Evolutionary conservation across 2,113 vertebrate genomes (phyloP).

Genomic region (Chaetodon trifascialis): DNA sequence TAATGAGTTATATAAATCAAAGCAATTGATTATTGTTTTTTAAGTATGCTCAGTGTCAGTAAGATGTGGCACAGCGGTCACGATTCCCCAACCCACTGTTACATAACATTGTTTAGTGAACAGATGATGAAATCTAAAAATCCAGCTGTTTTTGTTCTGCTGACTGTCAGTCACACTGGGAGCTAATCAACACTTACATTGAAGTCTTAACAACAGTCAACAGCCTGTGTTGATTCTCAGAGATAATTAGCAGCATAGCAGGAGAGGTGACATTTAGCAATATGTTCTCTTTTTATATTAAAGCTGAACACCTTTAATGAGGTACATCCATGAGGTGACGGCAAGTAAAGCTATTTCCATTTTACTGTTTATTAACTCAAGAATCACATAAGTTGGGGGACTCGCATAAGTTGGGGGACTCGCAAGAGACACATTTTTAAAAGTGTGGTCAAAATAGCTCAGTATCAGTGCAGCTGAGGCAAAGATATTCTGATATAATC

Average conservation of each 20-base stretch:
- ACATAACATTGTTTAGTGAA: conserved; percentile 18
- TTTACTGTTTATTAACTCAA: too few species aligned
- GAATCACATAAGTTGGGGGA: too few species aligned
- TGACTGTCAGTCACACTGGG: conserved; percentile 1
- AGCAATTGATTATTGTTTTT: not conserved
- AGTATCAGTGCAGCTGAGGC: too few species aligned
- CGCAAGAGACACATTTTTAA: too few species aligned
- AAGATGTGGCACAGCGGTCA: conserved; percentile 17
- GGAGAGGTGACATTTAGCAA: not conserved
- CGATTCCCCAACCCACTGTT: conserved; percentile 27
- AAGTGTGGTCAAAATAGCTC: too few species aligned
- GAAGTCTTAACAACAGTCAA: not conserved
- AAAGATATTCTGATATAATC: too few species aligned
- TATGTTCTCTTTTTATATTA: not conserved
- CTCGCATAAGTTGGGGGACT: too few species aligned
- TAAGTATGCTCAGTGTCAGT: not conserved
- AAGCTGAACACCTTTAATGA: not conserved
- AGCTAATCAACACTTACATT: not conserved
- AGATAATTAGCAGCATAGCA: not conserved
- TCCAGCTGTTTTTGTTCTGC: not conserved
- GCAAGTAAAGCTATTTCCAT: not conserved
- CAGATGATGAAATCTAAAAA: not conserved
- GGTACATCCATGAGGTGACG: not conserved
- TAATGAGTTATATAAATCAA: conserved; percentile 21
- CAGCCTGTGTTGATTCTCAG: not conserved